Percentiles rank a stretch among this genome's conserved stretches.
Evolutionary conservation across 2,113 vertebrate species (phyloP).

Genomic region (Anhinga rufa): DNA sequence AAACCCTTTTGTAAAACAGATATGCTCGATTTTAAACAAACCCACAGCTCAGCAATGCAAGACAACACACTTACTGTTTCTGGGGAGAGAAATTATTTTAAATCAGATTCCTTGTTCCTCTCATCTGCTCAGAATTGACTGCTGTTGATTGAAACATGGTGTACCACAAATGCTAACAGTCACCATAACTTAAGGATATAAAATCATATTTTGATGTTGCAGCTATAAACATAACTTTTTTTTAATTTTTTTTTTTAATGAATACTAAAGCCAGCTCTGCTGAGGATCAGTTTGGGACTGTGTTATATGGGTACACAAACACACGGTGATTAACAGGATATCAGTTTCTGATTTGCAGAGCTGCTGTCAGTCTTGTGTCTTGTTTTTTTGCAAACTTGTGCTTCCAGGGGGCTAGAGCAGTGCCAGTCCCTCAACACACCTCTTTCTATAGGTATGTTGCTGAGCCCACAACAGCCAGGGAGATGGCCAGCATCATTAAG

Average conservation of each 20-base stretch:
- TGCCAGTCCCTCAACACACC: rapidly evolving
- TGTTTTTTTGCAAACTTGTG: background rate
- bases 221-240: background rate
- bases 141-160: background rate
- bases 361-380: background rate
- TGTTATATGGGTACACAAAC: background rate
- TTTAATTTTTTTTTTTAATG: background rate
- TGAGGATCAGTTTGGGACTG: background rate
- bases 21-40: background rate
- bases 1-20: background rate
- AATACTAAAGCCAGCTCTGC: background rate
- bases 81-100: background rate
- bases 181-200: background rate
- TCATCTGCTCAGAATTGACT: background rate
- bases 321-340: background rate
- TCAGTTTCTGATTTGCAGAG: background rate
- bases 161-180: background rate
- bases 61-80: background rate
- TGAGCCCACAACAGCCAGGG: background rate
- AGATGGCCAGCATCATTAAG: background rate
- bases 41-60: background rate
- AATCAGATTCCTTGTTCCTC: background rate
- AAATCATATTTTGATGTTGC: background rate
- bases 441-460: background rate
- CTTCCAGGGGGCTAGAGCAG: background rate